Evolutionary conservation across 2,888 invertebrate species (phyloP), one percentile per base, ranked within the genome.

Genomic region (Sarcophaga caerulescens): DNA sequence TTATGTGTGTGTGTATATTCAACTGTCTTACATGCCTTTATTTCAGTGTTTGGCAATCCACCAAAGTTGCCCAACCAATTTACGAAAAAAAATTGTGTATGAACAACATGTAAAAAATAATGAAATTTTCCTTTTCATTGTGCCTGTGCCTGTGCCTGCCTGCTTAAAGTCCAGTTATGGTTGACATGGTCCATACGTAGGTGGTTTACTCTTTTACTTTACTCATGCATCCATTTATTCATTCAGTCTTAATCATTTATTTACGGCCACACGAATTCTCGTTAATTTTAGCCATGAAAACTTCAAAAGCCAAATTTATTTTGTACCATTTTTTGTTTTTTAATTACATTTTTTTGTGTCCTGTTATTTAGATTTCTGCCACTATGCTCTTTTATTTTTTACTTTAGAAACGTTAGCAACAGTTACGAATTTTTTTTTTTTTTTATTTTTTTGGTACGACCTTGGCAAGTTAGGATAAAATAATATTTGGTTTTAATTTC

Each of bases 41-140:
- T 52, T 52, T 52, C 52, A 52, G 35, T 81, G 52, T 47, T 11
- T 44, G n/a, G 17, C 63, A 44, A 65, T 47, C 57, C 59, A 69
- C 69, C 71, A 19, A 44, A 17, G 17, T 4, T 47, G 87, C 89
- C 88, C 87, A 88, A 88, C 89, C 89, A 87, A 88, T 85, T 75
- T 45, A 71, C 70, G 1, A 6, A 35, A 35, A 35, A 35, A 35
- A 71, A 66, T 57, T 71, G 52, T 47, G 11, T 52, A 52, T 66
- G 66, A 45, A 74, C 83, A 82, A 47, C 71, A 78, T 35, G 35
- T 2, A 80, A 80, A 86, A 86, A 86, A 84, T 84, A 25, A 77
- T 52, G 52, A 35, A 35, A 35, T 35, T 35, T 35, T 45, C 35
- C 77, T 74, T 74, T 86, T 85, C 81, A 70, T 79, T 70, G 69